These are phyloP conservation scores for Triplophysa yarkandensis DNA, from an alignment of 2,797 vertebrate species.

Conservation along the genomic window DNA sequence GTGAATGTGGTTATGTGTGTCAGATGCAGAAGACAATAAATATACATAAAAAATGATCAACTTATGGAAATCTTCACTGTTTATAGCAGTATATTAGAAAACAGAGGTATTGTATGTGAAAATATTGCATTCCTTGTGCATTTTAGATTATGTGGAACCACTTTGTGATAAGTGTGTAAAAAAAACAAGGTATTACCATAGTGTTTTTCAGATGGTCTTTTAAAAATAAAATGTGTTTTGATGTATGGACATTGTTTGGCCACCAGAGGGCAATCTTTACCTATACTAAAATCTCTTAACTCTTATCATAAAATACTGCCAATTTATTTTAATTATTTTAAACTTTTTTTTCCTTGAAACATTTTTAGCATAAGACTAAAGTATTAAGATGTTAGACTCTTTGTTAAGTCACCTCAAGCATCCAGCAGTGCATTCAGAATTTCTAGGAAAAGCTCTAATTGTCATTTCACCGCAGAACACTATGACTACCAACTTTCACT, in stretches of 20 bases:
- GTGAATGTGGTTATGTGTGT: background rate
- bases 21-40: background rate
- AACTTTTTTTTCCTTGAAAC: conserved; percentile 12
- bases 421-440: conserved; percentile 31
- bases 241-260: conserved; percentile 13
- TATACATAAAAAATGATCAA: background rate
- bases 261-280: conserved; percentile 51
- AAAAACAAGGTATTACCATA: too few relatives aligned
- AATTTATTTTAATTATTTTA: background rate
- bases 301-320: background rate
- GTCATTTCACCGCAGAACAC: conserved; percentile 14
- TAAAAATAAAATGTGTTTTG: background rate
- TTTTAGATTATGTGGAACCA: background rate
- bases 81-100: background rate
- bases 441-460: conserved; percentile 24
- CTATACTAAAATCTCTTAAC: background rate
- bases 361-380: conserved; percentile 16
- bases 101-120: background rate
- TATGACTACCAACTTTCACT: background rate
- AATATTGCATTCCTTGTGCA: background rate
- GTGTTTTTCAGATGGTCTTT: background rate
- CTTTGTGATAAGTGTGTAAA: background rate
- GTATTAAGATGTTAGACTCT: conserved; percentile 9
- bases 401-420: conserved; percentile 19
- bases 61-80: background rate